phyloP scores from a whole-genome alignment of 2,888 invertebrate species.

The Rhamphomyia laevipes region DNA sequence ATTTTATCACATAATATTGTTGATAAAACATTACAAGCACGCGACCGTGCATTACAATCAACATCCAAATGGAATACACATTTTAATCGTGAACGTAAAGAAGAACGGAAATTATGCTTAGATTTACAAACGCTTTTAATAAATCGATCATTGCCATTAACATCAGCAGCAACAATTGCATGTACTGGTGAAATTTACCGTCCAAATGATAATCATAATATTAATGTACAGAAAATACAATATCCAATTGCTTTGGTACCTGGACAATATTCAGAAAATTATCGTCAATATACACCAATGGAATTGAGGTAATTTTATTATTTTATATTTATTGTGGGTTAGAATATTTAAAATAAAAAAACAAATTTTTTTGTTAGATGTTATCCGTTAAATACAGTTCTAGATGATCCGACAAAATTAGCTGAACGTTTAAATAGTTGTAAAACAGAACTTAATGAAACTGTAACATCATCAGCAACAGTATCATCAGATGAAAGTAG shows the following conservation, averaged over 20 bases:
- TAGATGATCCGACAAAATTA: constrained; percentile 32
- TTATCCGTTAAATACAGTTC: constrained; percentile 83
- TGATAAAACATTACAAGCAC: constrained; percentile 44
- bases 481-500: constrained; percentile 31
- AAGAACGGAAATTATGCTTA: constrained; percentile 69
- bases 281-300: constrained; percentile 63
- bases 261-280: constrained; percentile 90
- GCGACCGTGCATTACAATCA: constrained; percentile 70
- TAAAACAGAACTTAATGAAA: constrained; percentile 20
- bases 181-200: constrained; percentile 28
- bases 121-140: constrained; percentile 87
- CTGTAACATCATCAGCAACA: constrained; percentile 26
- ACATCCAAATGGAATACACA: constrained; percentile 81
- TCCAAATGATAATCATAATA: constrained; percentile 18
- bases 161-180: constrained; percentile 34
- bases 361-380: constrained; percentile 43
- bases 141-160: constrained; percentile 54
- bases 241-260: constrained; percentile 92
- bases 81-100: constrained; percentile 51
- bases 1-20: constrained; percentile 39
- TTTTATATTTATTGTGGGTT: constrained; percentile 1
- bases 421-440: constrained; percentile 12
- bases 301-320: constrained; percentile 52
- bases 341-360: background rate
- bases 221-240: constrained; percentile 38